A percentile compares a stretch with the other conserved stretches of the same genome.
phyloP scores from a whole-genome alignment of 2,113 vertebrate species.

The Dasyprocta punctata region DNA sequence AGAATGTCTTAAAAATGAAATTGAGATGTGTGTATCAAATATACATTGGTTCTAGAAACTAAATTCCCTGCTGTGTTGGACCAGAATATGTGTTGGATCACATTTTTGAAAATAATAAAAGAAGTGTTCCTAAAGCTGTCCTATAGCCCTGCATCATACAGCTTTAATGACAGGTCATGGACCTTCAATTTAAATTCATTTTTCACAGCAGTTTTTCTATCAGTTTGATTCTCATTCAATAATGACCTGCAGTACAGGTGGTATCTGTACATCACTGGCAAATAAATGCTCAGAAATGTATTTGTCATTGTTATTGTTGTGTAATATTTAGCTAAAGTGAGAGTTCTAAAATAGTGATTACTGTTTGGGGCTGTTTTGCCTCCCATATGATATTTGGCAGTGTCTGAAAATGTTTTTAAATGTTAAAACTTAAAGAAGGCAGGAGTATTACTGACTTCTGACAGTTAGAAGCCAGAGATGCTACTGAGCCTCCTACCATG shows the following conservation, averaged over 20 bases:
- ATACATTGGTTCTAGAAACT: background rate
- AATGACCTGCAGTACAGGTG: background rate
- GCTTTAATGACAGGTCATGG: background rate
- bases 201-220: background rate
- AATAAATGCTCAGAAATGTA: background rate
- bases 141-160: background rate
- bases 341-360: background rate
- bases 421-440: background rate
- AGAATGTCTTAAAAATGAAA: background rate
- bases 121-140: background rate
- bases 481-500: background rate
- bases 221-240: background rate
- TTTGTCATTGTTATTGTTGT: background rate
- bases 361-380: background rate
- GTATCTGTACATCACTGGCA: background rate
- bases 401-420: background rate
- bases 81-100: background rate
- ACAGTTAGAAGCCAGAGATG: background rate
- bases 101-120: conserved; percentile 1
- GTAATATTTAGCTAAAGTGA: background rate
- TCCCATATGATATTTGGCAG: background rate
- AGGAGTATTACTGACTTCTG: background rate
- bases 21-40: background rate
- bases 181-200: background rate
- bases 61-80: background rate